phyloP scores from a whole-genome alignment of 2,113 vertebrate genomes.

The human (Homo sapiens) region GRCh38 chr1:81571501-81572000 shows the following conservation, averaged over 20 bases:
- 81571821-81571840: neutral
- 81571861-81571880: neutral
- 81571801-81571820: constrained; percentile 38
- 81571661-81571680: constrained; percentile 4
- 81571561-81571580: constrained; percentile 49
- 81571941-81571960: neutral
- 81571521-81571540: constrained; percentile 74
- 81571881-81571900: neutral
- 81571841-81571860: neutral
- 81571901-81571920: neutral
- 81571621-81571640: constrained; percentile 28
- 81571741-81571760: constrained; percentile 24
- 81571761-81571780: constrained; percentile 10
- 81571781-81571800: constrained; percentile 40
- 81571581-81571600: neutral
- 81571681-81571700: neutral
- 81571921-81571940: neutral
- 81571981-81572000: constrained; percentile 60
- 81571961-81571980: constrained; percentile 65
- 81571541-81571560: constrained; percentile 63
- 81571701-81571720: constrained; percentile 8
- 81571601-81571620: neutral
- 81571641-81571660: constrained; percentile 3
- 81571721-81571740: neutral
- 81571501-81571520: constrained; percentile 55